phyloP scores from a whole-genome alignment of 2,113 vertebrate species.

The Vombatus ursinus region DNA sequence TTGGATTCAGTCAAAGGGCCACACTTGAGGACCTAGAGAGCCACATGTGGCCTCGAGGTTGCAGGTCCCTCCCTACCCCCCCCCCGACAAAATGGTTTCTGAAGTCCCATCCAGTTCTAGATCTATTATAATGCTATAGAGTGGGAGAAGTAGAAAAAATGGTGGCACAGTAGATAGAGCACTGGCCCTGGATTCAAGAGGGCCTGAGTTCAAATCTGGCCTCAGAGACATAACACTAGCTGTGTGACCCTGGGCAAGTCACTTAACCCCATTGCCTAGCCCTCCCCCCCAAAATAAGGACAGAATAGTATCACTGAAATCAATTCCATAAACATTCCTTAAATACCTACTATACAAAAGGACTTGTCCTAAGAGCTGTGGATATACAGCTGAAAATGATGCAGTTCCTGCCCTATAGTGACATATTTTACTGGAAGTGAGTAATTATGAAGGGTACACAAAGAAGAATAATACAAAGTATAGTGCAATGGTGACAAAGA shows the following conservation, averaged over 20 bases:
- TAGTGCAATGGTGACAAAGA: not conserved
- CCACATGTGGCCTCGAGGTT: too few species aligned
- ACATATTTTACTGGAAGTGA: not conserved
- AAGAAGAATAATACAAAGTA: not conserved
- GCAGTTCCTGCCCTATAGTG: too few species aligned
- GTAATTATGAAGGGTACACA: not conserved
- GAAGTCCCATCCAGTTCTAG: not conserved
- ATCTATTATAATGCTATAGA: not conserved
- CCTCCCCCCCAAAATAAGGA: not conserved
- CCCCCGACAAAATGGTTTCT: not conserved
- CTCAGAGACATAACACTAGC: too few species aligned
- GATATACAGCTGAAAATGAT: not conserved
- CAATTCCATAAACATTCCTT: not conserved
- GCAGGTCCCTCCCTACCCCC: too few species aligned
- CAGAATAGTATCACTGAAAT: not conserved
- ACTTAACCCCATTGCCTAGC: too few species aligned
- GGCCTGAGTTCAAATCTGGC: too few species aligned
- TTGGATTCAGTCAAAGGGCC: too few species aligned
- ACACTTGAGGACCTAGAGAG: too few species aligned
- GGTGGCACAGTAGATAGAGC: too few species aligned
- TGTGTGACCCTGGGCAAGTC: too few species aligned
- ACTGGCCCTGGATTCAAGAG: too few species aligned
- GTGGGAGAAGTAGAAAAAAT: not conserved
- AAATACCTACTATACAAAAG: not conserved
- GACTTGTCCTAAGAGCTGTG: not conserved